Evolutionary conservation across 2,888 invertebrate species (phyloP).

Genomic region (Zaprionus bogoriensis): DNA sequence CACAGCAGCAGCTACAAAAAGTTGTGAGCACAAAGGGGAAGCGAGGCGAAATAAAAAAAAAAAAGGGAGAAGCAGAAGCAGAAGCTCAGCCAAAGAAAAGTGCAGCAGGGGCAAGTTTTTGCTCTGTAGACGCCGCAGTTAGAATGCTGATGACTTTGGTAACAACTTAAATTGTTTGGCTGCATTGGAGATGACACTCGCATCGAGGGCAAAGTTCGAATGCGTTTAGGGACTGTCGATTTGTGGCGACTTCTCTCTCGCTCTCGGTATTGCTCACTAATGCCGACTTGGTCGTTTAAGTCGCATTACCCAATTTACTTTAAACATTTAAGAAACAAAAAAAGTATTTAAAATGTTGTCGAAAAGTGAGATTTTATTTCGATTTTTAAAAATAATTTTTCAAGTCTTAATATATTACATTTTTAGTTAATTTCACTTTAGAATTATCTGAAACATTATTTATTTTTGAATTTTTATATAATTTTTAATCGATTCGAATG

Average conservation of each 20-base stretch:
- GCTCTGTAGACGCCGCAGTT: constrained; percentile 45
- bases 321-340: constrained; percentile 31
- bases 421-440: too few relatives aligned
- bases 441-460: too few relatives aligned
- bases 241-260: constrained; percentile 46
- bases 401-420: too few relatives aligned
- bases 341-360: not conserved
- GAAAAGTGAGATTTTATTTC: too few relatives aligned
- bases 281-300: constrained; percentile 26
- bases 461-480: too few relatives aligned
- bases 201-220: constrained; percentile 58
- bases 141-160: constrained; percentile 74
- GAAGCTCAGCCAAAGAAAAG: constrained; percentile 19
- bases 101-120: constrained; percentile 62
- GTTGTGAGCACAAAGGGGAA: constrained; percentile 33
- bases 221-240: constrained; percentile 56
- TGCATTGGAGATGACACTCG: constrained; percentile 42
- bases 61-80: constrained; percentile 6
- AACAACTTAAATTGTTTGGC: constrained; percentile 78
- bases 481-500: too few relatives aligned
- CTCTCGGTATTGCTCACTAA: constrained; percentile 11
- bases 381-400: too few relatives aligned
- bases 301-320: constrained; percentile 46
- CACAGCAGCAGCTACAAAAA: constrained; percentile 46
- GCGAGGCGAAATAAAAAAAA: not conserved